phyloP scores from a whole-genome alignment of 2,797 vertebrate genomes.

The Anguilla megastoma region DNA sequence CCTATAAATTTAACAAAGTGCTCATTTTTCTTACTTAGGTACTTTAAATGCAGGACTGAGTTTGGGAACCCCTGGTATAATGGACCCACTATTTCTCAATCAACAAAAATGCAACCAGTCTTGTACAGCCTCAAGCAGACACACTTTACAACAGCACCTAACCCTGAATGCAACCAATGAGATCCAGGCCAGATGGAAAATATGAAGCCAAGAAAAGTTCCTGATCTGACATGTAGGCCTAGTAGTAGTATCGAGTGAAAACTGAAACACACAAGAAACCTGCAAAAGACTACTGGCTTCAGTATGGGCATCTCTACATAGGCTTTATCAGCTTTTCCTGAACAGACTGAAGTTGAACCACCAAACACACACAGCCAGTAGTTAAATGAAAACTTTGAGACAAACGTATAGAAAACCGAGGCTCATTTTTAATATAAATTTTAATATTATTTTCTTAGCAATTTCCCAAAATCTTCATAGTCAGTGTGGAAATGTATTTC shows the following conservation, averaged over 20 bases:
- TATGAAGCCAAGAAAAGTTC: slow-evolving; percentile 27
- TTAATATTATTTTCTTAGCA: not conserved
- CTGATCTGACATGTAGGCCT: not conserved
- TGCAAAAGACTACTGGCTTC: not conserved
- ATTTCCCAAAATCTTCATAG: too few relatives aligned
- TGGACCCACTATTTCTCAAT: too few relatives aligned
- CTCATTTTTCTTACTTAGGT: too few relatives aligned
- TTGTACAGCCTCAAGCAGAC: not conserved
- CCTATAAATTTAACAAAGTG: too few relatives aligned
- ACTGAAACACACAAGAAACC: not conserved
- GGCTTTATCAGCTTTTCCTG: not conserved
- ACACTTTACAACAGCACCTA: not conserved
- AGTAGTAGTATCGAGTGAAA: too few relatives aligned
- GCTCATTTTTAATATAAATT: not conserved
- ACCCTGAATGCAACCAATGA: not conserved
- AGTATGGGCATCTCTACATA: not conserved
- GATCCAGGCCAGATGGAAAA: not conserved
- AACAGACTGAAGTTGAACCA: not conserved
- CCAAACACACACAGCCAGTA: not conserved
- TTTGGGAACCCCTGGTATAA: too few relatives aligned
- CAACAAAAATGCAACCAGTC: not conserved
- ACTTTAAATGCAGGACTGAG: too few relatives aligned
- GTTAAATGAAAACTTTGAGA: not conserved
- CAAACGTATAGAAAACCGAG: not conserved
- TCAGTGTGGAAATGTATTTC: too few relatives aligned